Evolutionary conservation across 1,140 invertebrate genomes (phyloP), one percentile per base, ranked within the genome.

Genomic region (Brevipalpus yothersi): DNA sequence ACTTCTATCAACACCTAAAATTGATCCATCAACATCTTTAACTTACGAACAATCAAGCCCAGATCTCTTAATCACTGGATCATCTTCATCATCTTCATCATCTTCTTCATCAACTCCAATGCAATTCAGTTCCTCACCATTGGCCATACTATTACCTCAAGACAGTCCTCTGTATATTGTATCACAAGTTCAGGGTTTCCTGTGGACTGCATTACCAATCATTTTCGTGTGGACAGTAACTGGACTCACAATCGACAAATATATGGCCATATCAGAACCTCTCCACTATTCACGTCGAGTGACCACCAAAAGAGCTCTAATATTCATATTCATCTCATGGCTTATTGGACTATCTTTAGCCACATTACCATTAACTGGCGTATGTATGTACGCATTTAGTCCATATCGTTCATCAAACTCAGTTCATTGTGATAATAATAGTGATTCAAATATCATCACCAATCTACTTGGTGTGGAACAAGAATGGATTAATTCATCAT

Each of bases 171-270:
- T 21, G 5, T 42, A 4, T 23, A 21, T 47, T 19, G 58, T 75
- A 76, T 59, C 72, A 75, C 0, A 72, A 74, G 67, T 80, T 0
- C 75, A 78, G 57, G 79, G 79, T 40, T 80, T 79, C 65, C 67
- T 84, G 2, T 75, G 82, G 61, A 78, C 79, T 8, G 72, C 83
- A 0, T 70, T 86, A 13, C 82, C 84, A 65, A 80, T 82, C 0
- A 73, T 84, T 40, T 77, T 80, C 15, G 72, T 84, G 41, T 86
- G 82, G 82, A 84, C 82, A 1, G 77, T 86, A 3, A 82, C 82
- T 59, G 82, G 82, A 23, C 71, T 85, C 45, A 83, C 84, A 67
- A 82, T 81, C 63, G 82, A 84, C 71, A 75, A 82, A 62, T 84
- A 82, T 64, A 82, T 80, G 63, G 82, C 82, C 21, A 84, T 86